Base-by-base conservation (phyloP, 2,797 vertebrate species). In the Benthosema pterotum region DNA sequence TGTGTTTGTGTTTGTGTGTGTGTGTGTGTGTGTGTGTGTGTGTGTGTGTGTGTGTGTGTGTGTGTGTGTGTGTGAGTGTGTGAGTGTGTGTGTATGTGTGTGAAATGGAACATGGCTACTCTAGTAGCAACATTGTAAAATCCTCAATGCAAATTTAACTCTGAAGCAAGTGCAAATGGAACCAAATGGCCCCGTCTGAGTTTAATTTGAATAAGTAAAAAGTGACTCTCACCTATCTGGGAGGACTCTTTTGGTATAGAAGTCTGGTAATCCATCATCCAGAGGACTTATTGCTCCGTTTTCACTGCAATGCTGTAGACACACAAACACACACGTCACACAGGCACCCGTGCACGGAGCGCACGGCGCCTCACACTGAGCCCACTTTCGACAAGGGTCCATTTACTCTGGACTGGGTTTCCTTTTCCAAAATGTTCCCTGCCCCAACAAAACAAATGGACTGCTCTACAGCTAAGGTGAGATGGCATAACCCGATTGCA, bases 211-310 rank as follows among this genome's bases (percentile, higher is more conserved):
- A n/a, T 38, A 38, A 50, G 61, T 89, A 65, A 89, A 83, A 13
- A 62, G 2, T 16, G 60, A 46, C 38, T 61, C 67, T 67, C 70
- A 89, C 89, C 91, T 94, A 72, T 95, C 93, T 18, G 91, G 92
- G 69, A 95, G 90, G 46, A 95, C 94, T 79, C 92, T 87, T 68
- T 93, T 93, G 62, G 91, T 92, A 59, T 95, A 95, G 84, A 95
- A 95, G 68, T 95, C 94, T 63, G 94, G 94, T 13, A 95, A 85
- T 53, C 94, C 94, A 43, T 95, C 94, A 49, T 95, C 94, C 32
- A 95, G 79, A 14, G 91, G 89, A 55, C 92, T 91, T 68, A 90
- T 89, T 61, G 85, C 90, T 72, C 93, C 94, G 5, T 94, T 94
- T 84, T 93, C 93, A 52, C 89, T 90, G 76, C 89, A 90, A 53